phyloP scores from a whole-genome alignment of 2,113 vertebrate species.

The Cromileptes altivelis region DNA sequence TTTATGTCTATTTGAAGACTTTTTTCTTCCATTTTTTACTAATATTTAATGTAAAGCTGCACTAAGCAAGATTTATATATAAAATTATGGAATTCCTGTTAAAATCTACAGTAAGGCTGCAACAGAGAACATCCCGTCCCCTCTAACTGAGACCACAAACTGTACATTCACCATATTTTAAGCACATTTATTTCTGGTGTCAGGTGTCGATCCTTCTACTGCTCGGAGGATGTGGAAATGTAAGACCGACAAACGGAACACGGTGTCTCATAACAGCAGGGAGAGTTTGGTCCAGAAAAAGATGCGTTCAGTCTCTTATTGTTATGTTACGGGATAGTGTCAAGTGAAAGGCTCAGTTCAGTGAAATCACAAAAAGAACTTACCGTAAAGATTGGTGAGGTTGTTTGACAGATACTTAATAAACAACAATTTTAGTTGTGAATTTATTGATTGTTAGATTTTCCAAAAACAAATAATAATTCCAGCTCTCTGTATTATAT shows the following conservation, averaged over 20 bases:
- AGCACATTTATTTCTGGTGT: slow-evolving; percentile 2
- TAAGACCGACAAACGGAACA: neutral
- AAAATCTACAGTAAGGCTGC: neutral
- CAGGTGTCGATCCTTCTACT: slow-evolving; percentile 11
- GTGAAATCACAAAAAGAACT: neutral
- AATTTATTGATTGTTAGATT: neutral
- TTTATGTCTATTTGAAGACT: slow-evolving; percentile 43
- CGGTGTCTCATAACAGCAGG: neutral
- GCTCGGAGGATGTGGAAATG: neutral
- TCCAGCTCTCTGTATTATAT: neutral
- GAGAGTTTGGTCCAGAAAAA: neutral
- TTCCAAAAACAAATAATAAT: too few species aligned
- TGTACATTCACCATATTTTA: slow-evolving; percentile 5
- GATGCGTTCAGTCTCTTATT: neutral
- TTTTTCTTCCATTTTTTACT: slow-evolving; percentile 38
- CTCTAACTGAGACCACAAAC: slow-evolving; percentile 8
- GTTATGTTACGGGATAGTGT: neutral
- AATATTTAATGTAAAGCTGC: slow-evolving; percentile 54
- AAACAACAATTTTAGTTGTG: too few species aligned
- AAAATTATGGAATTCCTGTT: neutral
- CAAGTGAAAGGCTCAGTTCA: slow-evolving; percentile 32
- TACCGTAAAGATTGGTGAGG: neutral
- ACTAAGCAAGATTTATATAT: slow-evolving; percentile 33
- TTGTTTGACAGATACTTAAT: neutral
- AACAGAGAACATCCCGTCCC: neutral